Evolutionary conservation across 2,113 vertebrate species (phyloP), one percentile per base, ranked within the genome.

Genomic region (Pitta sordida): DNA sequence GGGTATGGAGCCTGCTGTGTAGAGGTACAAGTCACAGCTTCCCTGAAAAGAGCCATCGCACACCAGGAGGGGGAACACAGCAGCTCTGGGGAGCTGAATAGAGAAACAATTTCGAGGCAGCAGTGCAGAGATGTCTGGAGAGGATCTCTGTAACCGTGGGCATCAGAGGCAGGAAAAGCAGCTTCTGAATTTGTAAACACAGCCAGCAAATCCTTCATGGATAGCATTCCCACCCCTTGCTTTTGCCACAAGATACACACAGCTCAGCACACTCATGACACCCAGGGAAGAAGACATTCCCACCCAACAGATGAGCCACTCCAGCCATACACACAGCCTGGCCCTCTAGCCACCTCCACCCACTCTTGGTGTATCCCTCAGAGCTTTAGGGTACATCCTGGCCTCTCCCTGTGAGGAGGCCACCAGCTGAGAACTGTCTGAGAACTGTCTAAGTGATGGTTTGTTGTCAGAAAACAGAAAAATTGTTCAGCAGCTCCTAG

Each of bases 401-500:
- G 73, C 81, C 41, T 88, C 49, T 84, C n/a, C 48, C 24, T 41
- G 4, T 37, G 63, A 76, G 41, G 9, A 62, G 34, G 15, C 4
- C 0, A 0, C 56, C 59, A 89, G 62, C 62, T 71, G 65, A 44
- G 77, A 90, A 60, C 78, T n/a, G n/a, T n/a, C n/a, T 6, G 3
- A 90, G 84, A 73, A 22, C 22, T 24, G 1, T 53, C n/a, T 65
- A 46, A 81, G 37, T 3, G 10, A 49, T 1, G 2, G 41, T 36
- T 48, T 71, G 34, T 59, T 87, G 56, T 91, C 77, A 93, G 69
- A 90, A 94, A 85, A 75, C 23, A 93, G 77, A 91, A 48, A 32
- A 91, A 81, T 44, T 46, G 53, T 79, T 56, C 78, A 78, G 59
- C 75, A 86, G 48, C 49, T 92, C 26, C 27, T 29, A 65, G 36